Conservation (phyloP, 2,113 vertebrate genomes). For the Syrmaticus mikado region DNA sequence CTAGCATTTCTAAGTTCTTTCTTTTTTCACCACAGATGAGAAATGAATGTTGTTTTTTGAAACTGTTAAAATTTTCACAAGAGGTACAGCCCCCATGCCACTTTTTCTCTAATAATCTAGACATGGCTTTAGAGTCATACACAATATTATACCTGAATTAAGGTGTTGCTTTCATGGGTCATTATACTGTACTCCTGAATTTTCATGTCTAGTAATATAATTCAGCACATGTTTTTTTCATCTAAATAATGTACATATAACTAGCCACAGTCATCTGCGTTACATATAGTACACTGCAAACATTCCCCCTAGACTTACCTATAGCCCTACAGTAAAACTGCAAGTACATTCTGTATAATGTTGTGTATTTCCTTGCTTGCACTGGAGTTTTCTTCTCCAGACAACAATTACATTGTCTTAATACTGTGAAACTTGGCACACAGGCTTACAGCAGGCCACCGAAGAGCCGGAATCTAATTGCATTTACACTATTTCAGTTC, state of each 20-base stretch:
- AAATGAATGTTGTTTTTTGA: background rate
- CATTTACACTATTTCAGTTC: slow-evolving; percentile 56
- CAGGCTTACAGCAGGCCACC: background rate
- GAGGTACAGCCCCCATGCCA: rapidly evolving
- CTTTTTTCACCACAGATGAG: background rate
- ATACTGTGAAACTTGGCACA: background rate
- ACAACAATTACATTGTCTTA: background rate
- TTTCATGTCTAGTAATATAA: background rate
- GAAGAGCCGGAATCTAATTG: slow-evolving; percentile 29
- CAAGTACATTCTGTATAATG: background rate
- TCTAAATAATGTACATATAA: background rate
- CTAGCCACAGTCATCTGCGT: background rate
- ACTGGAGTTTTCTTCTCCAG: background rate
- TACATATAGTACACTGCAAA: background rate
- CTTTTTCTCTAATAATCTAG: background rate
- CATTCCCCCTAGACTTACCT: background rate
- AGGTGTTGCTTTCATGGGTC: background rate
- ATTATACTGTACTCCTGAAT: background rate
- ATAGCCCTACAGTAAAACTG: background rate
- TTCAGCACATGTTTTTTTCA: background rate
- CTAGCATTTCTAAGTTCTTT: background rate
- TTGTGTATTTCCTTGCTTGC: rapidly evolving
- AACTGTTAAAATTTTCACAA: background rate
- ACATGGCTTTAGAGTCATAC: background rate
- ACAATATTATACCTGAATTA: background rate